Conservation (phyloP, 2,797 vertebrate species). For the Pipistrellus pygmaeus region DNA sequence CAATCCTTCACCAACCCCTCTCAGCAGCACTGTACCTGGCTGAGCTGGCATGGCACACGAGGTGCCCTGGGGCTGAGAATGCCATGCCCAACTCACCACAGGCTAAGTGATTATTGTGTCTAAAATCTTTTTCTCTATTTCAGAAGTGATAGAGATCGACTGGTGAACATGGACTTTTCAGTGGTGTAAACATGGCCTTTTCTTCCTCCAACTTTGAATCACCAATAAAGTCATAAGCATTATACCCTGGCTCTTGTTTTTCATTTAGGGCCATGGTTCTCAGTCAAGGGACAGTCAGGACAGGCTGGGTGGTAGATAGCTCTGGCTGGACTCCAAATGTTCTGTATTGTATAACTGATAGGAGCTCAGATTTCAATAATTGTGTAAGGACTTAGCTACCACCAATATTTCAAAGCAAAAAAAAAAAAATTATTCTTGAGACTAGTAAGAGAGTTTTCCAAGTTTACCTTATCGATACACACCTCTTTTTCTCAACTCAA, state of each 20-base stretch:
- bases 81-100: background rate
- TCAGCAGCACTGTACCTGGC: no score
- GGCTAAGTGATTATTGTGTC: background rate
- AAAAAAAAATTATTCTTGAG: background rate
- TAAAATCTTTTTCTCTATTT: slow-evolving; percentile 51
- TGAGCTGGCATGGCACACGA: no score
- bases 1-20: no score
- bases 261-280: background rate
- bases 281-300: background rate
- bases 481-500: background rate
- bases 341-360: background rate
- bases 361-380: background rate
- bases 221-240: slow-evolving; percentile 63
- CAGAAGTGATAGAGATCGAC: background rate
- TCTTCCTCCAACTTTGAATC: background rate
- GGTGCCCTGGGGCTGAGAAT: no score
- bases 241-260: slow-evolving; percentile 9
- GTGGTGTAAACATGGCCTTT: background rate
- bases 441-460: background rate
- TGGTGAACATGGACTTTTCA: background rate
- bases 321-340: background rate
- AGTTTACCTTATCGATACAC: background rate
- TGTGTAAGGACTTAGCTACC: background rate
- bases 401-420: background rate
- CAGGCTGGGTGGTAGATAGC: background rate